Evolutionary conservation across 2,888 invertebrate genomes (phyloP), one percentile per base, ranked within the genome.

Genomic region (Chrysolina oricalcia): DNA sequence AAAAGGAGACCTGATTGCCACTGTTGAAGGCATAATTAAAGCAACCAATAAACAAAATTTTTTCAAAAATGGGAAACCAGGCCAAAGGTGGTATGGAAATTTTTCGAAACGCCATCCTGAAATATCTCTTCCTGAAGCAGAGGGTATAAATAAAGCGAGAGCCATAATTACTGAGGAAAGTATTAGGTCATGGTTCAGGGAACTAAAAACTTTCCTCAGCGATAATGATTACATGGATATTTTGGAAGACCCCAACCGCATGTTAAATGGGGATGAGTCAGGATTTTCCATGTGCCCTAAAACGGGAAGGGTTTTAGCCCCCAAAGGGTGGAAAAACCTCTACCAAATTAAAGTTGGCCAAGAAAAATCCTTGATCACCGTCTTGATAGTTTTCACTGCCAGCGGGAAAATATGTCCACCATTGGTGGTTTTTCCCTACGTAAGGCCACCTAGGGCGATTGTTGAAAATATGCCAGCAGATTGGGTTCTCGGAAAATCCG

Each of bases 201-300:
- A 56, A 59, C 27, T 70, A 35, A 70, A 70, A 70, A 59, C 17
- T 21, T 70, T 40, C 59, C 40, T 70, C 17, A 59, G 15, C 23
- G n/a, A 70, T 8, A 59, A 40, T 23, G 59, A 59, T 23, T 40
- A 15, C 19, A 27, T 23, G 59, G 70, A 59, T 41, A 41, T 70
- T 41, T 78, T 83, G 15, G 76, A 74, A 43, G 74, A 81, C 62
- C 82, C 83, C 5, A 69, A 70, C 72, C 75, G 83, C 65, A 83
- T 85, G 40, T 82, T 85, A 6, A 85, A 86, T 76, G 84, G 83
- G 15, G 85, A 86, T 71, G 87, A 86, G 76, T 82, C 84, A 9
- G 82, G 83, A 66, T 87, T 87, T 75, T 79, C 80, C 66, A 74
- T 87, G 11, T 85, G 85, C 74, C 80, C 74, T n/a, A 78, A 79